Conservation (phyloP, 2,797 vertebrate genomes). For the Carapus acus region DNA sequence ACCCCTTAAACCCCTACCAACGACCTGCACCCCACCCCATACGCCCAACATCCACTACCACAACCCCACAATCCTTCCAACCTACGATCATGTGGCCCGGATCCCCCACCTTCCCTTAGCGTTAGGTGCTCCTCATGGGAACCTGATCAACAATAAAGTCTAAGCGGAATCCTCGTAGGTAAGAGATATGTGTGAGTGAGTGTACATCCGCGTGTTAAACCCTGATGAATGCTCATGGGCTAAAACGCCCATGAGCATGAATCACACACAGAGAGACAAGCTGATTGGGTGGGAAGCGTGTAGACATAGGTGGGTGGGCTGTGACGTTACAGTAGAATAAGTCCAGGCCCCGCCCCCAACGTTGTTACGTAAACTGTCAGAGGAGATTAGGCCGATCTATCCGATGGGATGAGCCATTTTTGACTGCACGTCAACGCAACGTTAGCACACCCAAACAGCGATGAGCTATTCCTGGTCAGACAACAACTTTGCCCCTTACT, state of each 20-base stretch:
- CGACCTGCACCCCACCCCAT: conserved; percentile 26
- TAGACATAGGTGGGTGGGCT: conserved; percentile 27
- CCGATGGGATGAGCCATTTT: conserved; percentile 64
- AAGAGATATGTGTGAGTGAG: conserved; percentile 25
- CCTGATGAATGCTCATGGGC: conserved; percentile 24
- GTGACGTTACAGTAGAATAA: conserved; percentile 54
- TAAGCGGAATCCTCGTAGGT: conserved; percentile 35
- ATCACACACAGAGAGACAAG: conserved; percentile 36
- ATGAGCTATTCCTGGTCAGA: conserved; percentile 21
- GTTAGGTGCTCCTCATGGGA: conserved; percentile 36
- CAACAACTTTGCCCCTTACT: not conserved
- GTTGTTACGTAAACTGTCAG: conserved; percentile 67
- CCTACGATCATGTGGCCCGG: conserved; percentile 40
- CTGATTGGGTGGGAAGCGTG: conserved; percentile 38
- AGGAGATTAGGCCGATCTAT: conserved; percentile 47
- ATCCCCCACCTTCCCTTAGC: conserved; percentile 28
- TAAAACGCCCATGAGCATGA: conserved; percentile 26
- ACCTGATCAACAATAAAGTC: conserved; percentile 39
- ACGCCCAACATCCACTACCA: conserved; percentile 7
- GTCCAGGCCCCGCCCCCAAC: conserved; percentile 46
- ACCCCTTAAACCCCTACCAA: conserved; percentile 3
- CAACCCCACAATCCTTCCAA: conserved; percentile 40
- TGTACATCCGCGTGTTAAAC: conserved; percentile 21
- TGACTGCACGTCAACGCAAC: conserved; percentile 66
- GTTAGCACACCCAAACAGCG: not conserved